Evolutionary conservation across 1,140 invertebrate species (phyloP).

Genomic region (Dryas iulia): DNA sequence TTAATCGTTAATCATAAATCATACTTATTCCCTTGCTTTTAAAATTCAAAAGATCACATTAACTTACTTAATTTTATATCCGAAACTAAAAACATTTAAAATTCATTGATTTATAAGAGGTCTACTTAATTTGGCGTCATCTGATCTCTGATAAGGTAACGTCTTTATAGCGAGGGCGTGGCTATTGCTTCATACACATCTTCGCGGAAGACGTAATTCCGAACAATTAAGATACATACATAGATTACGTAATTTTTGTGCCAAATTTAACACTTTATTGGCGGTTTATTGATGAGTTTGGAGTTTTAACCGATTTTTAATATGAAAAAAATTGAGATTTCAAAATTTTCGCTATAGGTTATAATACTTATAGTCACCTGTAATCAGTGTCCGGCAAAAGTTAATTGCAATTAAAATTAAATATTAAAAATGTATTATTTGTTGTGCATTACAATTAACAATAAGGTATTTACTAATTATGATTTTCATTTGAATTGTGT

Average conservation of each 20-base stretch:
- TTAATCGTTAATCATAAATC: neutral
- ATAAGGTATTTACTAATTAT: no score
- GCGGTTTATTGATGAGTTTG: neutral
- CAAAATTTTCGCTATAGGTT: no score
- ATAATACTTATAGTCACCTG: no score
- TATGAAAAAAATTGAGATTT: no score
- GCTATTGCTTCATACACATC: conserved; percentile 1
- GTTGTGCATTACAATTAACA: no score
- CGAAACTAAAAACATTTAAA: neutral
- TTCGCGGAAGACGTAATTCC: conserved; percentile 21
- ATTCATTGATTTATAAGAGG: neutral
- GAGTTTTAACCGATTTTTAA: neutral
- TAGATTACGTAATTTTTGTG: conserved; percentile 7
- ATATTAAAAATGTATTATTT: no score
- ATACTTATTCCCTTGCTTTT: neutral
- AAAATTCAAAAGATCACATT: neutral
- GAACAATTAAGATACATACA: conserved; percentile 18
- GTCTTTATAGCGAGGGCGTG: conserved; percentile 2
- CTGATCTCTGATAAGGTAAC: neutral
- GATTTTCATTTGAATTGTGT: no score
- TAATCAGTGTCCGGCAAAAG: no score
- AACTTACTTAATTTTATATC: neutral
- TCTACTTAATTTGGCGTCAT: neutral
- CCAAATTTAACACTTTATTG: conserved; percentile 9
- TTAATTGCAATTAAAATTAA: no score